Conservation (phyloP, 2,113 vertebrate species). For the Hippocampus barbouri region DNA sequence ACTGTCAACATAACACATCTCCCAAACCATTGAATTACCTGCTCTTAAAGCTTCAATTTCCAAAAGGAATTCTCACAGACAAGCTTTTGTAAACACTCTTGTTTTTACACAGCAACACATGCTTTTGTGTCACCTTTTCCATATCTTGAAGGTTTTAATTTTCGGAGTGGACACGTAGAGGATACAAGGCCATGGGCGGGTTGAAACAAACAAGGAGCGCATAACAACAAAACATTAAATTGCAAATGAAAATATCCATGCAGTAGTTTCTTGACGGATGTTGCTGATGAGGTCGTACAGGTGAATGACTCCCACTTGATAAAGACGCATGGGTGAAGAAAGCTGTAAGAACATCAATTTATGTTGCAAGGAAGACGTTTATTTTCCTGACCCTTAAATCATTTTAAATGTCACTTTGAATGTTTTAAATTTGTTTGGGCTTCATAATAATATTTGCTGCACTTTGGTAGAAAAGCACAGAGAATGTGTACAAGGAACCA, state of each 20-base stretch:
- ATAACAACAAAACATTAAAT: slow-evolving; percentile 30
- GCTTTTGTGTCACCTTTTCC: slow-evolving; percentile 38
- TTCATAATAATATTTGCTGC: not conserved
- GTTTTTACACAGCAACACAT: not conserved
- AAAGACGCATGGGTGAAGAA: not conserved
- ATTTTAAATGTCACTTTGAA: not conserved
- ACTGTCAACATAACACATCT: slow-evolving; percentile 34
- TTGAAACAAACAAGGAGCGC: slow-evolving; percentile 18
- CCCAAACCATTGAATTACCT: slow-evolving; percentile 39
- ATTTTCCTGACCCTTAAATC: not conserved
- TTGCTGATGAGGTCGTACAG: slow-evolving; percentile 40
- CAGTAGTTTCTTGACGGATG: slow-evolving; percentile 26
- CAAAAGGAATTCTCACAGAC: slow-evolving; percentile 37
- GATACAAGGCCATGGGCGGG: slow-evolving; percentile 13
- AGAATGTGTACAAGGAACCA: not conserved
- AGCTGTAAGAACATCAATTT: not conserved
- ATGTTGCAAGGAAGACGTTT: not conserved
- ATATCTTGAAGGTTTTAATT: slow-evolving; percentile 21
- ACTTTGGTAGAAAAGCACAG: not conserved
- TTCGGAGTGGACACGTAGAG: slow-evolving; percentile 5
- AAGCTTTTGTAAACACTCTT: slow-evolving; percentile 34
- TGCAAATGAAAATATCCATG: slow-evolving; percentile 26
- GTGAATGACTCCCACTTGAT: slow-evolving; percentile 23
- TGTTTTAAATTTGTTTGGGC: not conserved
- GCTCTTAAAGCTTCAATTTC: slow-evolving; percentile 47